Percentiles rank a stretch among this genome's conserved stretches.
phyloP scores from a whole-genome alignment of 2,113 vertebrate species.

The Mungos mungo region DNA sequence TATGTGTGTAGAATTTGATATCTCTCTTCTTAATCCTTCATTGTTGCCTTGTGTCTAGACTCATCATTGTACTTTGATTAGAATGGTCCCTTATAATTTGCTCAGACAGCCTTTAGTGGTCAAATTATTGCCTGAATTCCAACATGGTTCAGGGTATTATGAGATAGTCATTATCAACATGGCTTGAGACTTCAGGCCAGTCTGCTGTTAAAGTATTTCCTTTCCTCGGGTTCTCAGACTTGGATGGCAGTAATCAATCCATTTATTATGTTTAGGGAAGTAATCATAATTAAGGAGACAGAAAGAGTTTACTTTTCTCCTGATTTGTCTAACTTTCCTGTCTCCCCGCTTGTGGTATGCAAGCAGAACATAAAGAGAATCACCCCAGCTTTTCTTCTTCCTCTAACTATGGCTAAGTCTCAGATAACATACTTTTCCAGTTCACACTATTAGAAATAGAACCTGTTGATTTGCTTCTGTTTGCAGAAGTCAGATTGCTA shows the following conservation, averaged over 20 bases:
- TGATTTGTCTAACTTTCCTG: neutral
- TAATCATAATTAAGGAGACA: constrained; percentile 10
- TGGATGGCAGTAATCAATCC: neutral
- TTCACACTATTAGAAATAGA: neutral
- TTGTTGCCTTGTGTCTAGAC: neutral
- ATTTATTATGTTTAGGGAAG: neutral
- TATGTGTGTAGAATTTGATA: neutral
- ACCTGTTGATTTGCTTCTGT: neutral
- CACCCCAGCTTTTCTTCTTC: neutral
- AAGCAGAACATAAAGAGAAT: neutral
- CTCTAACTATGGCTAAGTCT: neutral
- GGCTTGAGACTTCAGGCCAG: neutral
- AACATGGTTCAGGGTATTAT: neutral
- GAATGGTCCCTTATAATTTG: neutral
- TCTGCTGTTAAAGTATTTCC: neutral
- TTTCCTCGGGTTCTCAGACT: constrained; percentile 9
- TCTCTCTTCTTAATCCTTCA: neutral
- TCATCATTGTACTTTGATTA: neutral
- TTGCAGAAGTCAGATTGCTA: constrained; percentile 6
- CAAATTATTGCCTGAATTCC: neutral
- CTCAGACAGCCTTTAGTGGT: neutral
- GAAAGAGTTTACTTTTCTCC: constrained; percentile 4
- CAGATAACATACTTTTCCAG: constrained; percentile 3
- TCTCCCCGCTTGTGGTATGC: neutral
- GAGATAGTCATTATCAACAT: neutral